phyloP scores from a whole-genome alignment of 2,797 vertebrate species.

The Artibeus lituratus region DNA sequence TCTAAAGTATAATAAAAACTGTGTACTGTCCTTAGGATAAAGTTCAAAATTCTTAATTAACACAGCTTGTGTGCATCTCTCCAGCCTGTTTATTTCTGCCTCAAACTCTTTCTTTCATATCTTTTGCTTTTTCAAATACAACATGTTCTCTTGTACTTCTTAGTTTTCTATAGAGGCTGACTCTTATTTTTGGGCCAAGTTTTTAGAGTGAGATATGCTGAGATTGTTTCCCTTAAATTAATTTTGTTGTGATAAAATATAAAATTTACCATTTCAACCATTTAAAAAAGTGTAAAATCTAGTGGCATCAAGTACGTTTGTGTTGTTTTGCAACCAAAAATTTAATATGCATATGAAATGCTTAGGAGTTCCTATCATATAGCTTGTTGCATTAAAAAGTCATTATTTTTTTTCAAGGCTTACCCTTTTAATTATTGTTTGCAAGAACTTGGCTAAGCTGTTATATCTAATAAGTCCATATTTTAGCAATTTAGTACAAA shows the following conservation, averaged over 20 bases:
- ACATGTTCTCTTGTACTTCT: background rate
- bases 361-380: background rate
- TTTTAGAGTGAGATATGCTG: background rate
- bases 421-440: background rate
- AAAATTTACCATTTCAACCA: background rate
- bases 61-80: background rate
- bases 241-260: background rate
- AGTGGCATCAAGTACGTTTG: background rate
- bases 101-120: background rate
- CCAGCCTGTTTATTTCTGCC: background rate
- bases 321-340: background rate
- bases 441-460: background rate
- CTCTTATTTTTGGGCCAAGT: background rate
- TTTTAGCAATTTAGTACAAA: background rate
- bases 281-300: background rate
- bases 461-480: background rate
- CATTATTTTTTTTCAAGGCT: background rate
- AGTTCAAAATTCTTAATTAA: background rate
- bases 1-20: background rate
- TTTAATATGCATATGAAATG: background rate
- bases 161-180: background rate
- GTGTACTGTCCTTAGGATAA: background rate
- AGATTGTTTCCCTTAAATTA: constrained; percentile 33
- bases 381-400: background rate
- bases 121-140: background rate